A percentile compares a stretch with the other conserved stretches of the same genome.
phyloP scores from a whole-genome alignment of 1,140 invertebrate species.

The Lordiphosa clarofinis region DNA sequence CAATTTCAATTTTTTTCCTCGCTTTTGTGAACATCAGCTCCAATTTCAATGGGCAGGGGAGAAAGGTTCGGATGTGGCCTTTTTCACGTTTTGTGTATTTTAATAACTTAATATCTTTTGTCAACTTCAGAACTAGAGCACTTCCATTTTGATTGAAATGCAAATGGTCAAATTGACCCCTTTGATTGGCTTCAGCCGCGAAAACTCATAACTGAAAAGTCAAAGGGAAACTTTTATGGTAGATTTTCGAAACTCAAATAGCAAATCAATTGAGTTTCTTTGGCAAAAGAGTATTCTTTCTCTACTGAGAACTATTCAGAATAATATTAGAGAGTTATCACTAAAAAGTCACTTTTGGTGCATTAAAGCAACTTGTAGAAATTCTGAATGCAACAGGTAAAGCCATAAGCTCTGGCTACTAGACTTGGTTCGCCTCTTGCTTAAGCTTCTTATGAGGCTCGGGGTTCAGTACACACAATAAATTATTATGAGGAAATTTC shows the following conservation, averaged over 20 bases:
- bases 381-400: too few species aligned
- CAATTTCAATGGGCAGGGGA: conserved; percentile 41
- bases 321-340: too few species aligned
- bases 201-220: conserved; percentile 24
- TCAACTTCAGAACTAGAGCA: conserved; percentile 30
- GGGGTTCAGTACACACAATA: too few species aligned
- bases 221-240: conserved; percentile 19
- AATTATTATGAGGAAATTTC: too few species aligned
- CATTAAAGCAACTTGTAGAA: too few species aligned
- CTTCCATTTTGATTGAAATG: conserved; percentile 69
- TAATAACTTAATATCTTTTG: conserved; percentile 76
- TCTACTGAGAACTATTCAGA: too few species aligned
- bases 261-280: background rate
- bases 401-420: too few species aligned
- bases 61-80: background rate
- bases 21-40: conserved; percentile 19
- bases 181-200: conserved; percentile 27
- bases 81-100: conserved; percentile 39
- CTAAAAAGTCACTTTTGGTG: too few species aligned
- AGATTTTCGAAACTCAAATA: conserved; percentile 12
- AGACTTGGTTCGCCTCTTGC: too few species aligned
- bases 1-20: conserved; percentile 54
- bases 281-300: background rate
- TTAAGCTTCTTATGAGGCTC: too few species aligned
- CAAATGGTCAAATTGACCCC: conserved; percentile 50